Evolutionary conservation across 2,797 vertebrate genomes (phyloP), one percentile per base, ranked within the genome.

Genomic region (Coranthus polyacanthus): DNA sequence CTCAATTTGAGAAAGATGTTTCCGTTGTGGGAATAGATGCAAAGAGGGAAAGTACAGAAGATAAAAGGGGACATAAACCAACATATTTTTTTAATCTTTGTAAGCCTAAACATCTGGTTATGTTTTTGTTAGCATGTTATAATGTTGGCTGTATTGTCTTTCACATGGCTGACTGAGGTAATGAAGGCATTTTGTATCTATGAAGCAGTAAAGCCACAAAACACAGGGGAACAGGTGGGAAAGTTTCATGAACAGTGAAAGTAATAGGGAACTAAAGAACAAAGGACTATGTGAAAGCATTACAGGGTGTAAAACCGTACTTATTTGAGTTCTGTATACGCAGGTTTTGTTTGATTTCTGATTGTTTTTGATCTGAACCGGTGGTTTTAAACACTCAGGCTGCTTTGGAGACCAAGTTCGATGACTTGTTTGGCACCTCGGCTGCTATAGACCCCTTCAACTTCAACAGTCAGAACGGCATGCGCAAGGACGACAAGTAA

Each of bases 391-490:
- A 54, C 24, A 0, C 21, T 21, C 80, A 99, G 97, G 91, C 75
- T 67, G 87, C 94, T 4, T 88, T 94, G 67, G 97, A 99, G 86
- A 96, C 94, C 62, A 97, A 96, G 80, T 99, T 99, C 26, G 98
- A 99, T 0, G 96, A 99, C 86, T 90, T 99, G 84, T 99, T 99
- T 2, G 98, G 98, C 76, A 98, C 96, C 47, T 94, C 96, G 0
- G 94, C 96, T 5, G 90, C 95, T 54, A 94, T 92, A 0, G 97
- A 98, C 72, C 97, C 97, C 0, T 99, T 99, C 90, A 99, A 99
- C 91, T 99, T 99, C 89, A 98, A 96, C 94, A 95, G 89, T 89
- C 98, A 99, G 86, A 99, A 99, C 0, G 97, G 98, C 68, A 95
- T 97, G 94, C 94, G 91, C 70, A 98, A 95, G 84, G 96, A 98